Evolutionary conservation across 2,888 invertebrate species (phyloP), one percentile per base, ranked within the genome.

Genomic region (Cephalotes varians): DNA sequence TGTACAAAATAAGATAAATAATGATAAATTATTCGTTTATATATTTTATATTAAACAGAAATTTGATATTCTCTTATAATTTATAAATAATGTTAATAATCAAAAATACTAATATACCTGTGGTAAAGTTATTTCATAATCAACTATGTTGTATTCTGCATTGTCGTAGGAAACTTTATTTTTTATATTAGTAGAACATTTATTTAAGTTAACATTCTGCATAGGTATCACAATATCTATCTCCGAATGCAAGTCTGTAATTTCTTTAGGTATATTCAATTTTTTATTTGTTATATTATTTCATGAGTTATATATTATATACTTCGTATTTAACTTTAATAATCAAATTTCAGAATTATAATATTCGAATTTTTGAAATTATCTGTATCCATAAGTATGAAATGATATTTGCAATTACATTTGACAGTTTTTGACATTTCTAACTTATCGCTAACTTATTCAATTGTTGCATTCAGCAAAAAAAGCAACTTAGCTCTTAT

Each of bases 171-270:
- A 74, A 64, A 74, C 82, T 71, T 77, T 85, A 34, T 58, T 86
- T 7, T 86, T 85, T 58, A 72, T 74, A 40, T 88, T 86, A 40
- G 40, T 82, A 62, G 85, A 85, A 77, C 87, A 84, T 58, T 54
- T 74, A 84, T 82, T 87, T 58, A 83, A 74, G 37, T 84, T 81
- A 71, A 85, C 80, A 87, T 85, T 89, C 90, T 91, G 92, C 92
- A 92, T 92, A n/a, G n/a, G n/a, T n/a, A 89, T 92, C 89, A 87
- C 89, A 83, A 77, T 86, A 86, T 79, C 84, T 67, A 86, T 79
- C 71, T 51, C 7, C 25, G 12, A 34, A 25, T 2, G 25, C 6
- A 7, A 67, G 40, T 54, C 51, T 9, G 76, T 51, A 76, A 76
- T 54, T 6, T 28, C n/a, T 51, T 56, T 72, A 56, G 18, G n/a